Base-by-base conservation (phyloP, 2,888 invertebrate genomes). In the Coenonympha arcania region DNA sequence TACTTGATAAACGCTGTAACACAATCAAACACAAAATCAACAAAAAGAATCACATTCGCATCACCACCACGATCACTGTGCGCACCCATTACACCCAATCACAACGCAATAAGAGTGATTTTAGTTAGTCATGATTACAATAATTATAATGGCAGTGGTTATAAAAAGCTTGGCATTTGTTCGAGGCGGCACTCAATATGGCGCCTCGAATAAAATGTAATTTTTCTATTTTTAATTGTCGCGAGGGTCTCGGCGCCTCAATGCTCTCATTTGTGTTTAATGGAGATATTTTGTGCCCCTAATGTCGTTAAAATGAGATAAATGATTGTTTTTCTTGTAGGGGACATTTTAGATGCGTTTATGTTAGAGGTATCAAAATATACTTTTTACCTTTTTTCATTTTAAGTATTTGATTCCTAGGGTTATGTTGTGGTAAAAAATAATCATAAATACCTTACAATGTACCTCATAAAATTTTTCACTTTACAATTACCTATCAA, bases 151-250 rank as follows among this genome's bases (percentile, higher is more conserved):
- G 69, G 45, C 30, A 33, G 28, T 33, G 56, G 48, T 49, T 59
- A 52, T 58, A 66, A 64, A 69, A 71, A 69, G 71, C 74, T 71
- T 73, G 74, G 77, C 85, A 85, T 84, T 85, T 84, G 85, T 79
- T 71, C 75, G 74, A 82, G 84, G 85, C 85, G 85, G 79, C 71
- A 69, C 77, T 71, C 79, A 82, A 79, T 80, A 82, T 81, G 81
- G 76, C 77, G 69, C 65, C 64, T 63, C 64, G 37, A 71, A 70
- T 66, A 70, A 74, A 79, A 80, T 78, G 76, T 74, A 77, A 74
- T 81, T 79, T 79, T 78, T 80, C 71, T 76, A 65, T 74, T 79
- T 80, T 80, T 83, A 82, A 84, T 83, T 83, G 80, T 68, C 56
- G 62, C 69, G 71, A 56, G 61, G 60, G 58, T 55, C 56, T 53